Base-by-base conservation (phyloP, 2,888 invertebrate species). In the Meiosimyza decipiens region DNA sequence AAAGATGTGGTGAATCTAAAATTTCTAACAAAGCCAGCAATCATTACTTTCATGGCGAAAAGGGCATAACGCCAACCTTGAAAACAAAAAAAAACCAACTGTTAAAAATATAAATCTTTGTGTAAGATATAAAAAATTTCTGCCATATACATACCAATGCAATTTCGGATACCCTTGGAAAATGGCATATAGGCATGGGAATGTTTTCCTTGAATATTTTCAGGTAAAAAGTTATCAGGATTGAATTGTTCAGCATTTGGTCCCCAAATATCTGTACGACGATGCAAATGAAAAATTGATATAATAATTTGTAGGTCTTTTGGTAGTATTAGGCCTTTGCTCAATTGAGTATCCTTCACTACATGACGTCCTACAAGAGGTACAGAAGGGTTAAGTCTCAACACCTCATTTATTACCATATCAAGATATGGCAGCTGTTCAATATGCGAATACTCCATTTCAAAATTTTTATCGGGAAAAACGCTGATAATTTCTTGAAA, bases 121-220 rank as follows among this genome's bases (percentile, higher is more conserved):
- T n/a, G 2, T n/a, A n/a, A 3, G 0, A 3, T 15, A n/a, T 15
- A 22, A 22, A 22, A 22, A 22, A 22, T 22, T 22, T 3, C 15
- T n/a, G 28, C 28, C 1, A 9, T 33, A 12, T 12, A 49, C 60
- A 70, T 69, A 78, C 78, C 78, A 64, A 80, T 74, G 52, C 79
- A 79, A 70, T 75, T 79, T 3, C 81, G 67, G 1, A 70, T 52
- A 18, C 81, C 81, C 28, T 76, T 77, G 9, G 77, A 75, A 67
- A 81, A 81, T n/a, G 81, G 80, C 49, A 79, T 73, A 71, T 67
- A 80, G 3, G 77, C 73, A 57, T 75, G 77, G 0, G 77, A 74
- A 75, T 81, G 79, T 66, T 71, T 74, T 11, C 47, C 51, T 49
- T 22, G 63, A 11, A 74, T 33, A 47, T 76, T 75, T 16, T 71